These are phyloP conservation scores for Leptinotarsa peninsularis DNA, from an alignment of 2,888 invertebrate species.

Conservation along the genomic window DNA sequence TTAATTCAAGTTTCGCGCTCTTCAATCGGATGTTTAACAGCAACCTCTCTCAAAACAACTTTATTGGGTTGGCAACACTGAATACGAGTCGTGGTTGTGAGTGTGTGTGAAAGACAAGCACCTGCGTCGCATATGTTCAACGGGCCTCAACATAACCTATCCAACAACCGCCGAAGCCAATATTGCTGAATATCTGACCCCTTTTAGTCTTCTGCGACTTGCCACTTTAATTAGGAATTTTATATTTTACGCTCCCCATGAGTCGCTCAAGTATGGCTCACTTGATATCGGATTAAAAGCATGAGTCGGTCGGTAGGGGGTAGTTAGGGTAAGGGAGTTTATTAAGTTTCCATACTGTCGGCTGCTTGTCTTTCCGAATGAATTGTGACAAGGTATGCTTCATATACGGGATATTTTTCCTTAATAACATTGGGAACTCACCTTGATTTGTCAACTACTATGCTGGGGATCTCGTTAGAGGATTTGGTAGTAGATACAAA, in stretches of 20 bases:
- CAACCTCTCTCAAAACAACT: no score
- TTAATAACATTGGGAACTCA: neutral
- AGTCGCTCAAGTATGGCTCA: neutral
- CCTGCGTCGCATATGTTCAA: conserved; percentile 50
- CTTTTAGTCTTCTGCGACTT: conserved; percentile 33
- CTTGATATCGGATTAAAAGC: conserved; percentile 12
- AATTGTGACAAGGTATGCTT: neutral
- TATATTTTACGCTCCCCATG: conserved; percentile 12
- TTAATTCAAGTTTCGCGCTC: no score
- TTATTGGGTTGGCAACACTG: neutral
- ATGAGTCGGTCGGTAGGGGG: neutral
- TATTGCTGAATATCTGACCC: conserved; percentile 45
- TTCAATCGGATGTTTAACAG: no score
- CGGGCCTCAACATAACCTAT: conserved; percentile 45
- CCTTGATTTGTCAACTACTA: neutral
- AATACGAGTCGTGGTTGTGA: neutral
- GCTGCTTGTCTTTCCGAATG: neutral
- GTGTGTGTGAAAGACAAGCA: conserved; percentile 38
- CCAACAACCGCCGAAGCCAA: conserved; percentile 40
- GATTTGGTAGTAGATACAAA: neutral
- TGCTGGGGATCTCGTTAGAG: neutral
- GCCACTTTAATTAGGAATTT: conserved; percentile 38
- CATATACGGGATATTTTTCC: neutral
- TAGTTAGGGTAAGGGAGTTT: neutral
- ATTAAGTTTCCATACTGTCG: conserved; percentile 1